Evolutionary conservation across 1,140 invertebrate species (phyloP).

Genomic region (Magallana ariakensis): DNA sequence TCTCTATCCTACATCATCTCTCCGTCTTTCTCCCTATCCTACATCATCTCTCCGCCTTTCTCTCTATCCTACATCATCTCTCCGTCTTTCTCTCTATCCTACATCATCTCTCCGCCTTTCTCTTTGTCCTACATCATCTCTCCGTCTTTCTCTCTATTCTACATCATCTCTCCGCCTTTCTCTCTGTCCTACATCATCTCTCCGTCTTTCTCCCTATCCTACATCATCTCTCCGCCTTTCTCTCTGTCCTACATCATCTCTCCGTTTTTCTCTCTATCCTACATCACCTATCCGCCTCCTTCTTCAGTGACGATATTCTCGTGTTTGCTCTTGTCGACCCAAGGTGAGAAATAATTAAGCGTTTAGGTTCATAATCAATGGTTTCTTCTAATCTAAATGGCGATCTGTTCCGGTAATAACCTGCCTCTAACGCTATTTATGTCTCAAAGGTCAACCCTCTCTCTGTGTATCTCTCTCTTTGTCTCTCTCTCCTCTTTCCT

Average conservation of each 20-base stretch:
- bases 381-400: no score
- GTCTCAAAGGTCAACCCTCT: no score
- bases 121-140: background rate
- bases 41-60: no score
- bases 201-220: background rate
- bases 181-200: background rate
- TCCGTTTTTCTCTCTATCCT: background rate
- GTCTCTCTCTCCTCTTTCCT: no score
- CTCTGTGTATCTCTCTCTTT: no score
- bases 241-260: background rate
- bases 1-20: no score
- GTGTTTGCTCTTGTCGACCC: no score
- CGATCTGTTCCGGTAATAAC: no score
- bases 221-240: background rate
- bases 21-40: no score
- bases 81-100: background rate
- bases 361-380: no score
- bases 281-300: background rate
- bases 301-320: background rate
- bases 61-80: background rate
- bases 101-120: background rate
- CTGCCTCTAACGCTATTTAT: no score
- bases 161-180: background rate
- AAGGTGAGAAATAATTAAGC: no score
- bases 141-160: background rate